These are phyloP conservation scores for Hylaeus anthracinus DNA, from an alignment of 1,140 invertebrate genomes.

Conservation along the genomic window DNA sequence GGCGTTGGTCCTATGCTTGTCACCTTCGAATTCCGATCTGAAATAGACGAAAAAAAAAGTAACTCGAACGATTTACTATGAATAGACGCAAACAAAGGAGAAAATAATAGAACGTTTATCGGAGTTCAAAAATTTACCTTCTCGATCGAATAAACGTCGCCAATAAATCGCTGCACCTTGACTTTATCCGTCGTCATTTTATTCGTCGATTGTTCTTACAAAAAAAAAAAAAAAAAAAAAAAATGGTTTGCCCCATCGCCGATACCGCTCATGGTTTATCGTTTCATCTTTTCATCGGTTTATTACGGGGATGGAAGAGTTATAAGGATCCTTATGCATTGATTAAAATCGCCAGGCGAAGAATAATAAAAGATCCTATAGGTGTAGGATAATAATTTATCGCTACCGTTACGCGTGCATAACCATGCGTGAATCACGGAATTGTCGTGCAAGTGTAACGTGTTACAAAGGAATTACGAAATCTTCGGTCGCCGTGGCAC, in stretches of 20 bases:
- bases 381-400: conserved; percentile 41
- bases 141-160: no score
- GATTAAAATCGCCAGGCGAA: conserved; percentile 4
- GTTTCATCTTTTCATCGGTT: background rate
- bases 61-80: background rate
- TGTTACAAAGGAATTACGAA: conserved; percentile 55
- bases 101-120: background rate
- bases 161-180: no score
- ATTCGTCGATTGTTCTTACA: no score
- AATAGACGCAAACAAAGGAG: background rate
- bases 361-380: conserved; percentile 29
- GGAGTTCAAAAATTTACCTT: background rate
- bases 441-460: conserved; percentile 53
- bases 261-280: background rate
- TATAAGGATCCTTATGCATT: background rate
- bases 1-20: conserved; percentile 60
- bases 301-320: background rate
- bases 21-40: conserved; percentile 57
- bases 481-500: conserved; percentile 30
- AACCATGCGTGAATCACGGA: conserved; percentile 58
- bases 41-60: conserved; percentile 34
- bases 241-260: background rate
- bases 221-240: no score
- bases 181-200: no score
- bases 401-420: conserved; percentile 53